Conservation (phyloP, 1,140 invertebrate species). For the Drosophila lini region DNA sequence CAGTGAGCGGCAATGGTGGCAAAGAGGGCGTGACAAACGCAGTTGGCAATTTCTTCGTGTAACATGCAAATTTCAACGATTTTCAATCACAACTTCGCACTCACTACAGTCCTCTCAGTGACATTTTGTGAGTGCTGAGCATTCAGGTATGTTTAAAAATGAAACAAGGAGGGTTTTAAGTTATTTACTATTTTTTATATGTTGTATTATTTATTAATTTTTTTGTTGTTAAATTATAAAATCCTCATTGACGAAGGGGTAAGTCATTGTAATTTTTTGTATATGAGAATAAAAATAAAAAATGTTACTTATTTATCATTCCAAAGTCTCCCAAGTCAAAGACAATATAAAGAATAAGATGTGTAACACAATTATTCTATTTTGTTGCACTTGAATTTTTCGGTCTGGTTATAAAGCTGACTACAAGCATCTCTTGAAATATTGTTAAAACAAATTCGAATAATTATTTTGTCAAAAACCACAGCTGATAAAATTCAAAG, state of each 20-base stretch:
- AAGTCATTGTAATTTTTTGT: neutral
- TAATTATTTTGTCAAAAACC: neutral
- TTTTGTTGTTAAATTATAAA: neutral
- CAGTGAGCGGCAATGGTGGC: constrained; percentile 44
- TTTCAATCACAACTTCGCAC: constrained; percentile 72
- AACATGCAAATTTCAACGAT: constrained; percentile 82
- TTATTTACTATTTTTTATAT: neutral
- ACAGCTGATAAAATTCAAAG: neutral
- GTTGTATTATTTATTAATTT: no score
- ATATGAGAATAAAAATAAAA: neutral
- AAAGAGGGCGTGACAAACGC: constrained; percentile 41
- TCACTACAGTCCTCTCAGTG: constrained; percentile 5
- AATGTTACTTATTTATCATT: neutral
- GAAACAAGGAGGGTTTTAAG: neutral
- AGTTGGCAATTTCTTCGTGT: constrained; percentile 77
- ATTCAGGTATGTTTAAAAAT: neutral
- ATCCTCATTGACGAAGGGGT: no score
- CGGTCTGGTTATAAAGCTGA: no score
- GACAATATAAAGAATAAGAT: neutral
- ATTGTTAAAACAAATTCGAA: neutral
- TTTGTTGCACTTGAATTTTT: no score
- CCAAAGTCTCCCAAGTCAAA: neutral
- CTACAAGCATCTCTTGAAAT: neutral
- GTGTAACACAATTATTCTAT: neutral
- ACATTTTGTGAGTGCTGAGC: constrained; percentile 26